Conservation (phyloP, 2,888 invertebrate species). For the Phyllotreta striolata region DNA sequence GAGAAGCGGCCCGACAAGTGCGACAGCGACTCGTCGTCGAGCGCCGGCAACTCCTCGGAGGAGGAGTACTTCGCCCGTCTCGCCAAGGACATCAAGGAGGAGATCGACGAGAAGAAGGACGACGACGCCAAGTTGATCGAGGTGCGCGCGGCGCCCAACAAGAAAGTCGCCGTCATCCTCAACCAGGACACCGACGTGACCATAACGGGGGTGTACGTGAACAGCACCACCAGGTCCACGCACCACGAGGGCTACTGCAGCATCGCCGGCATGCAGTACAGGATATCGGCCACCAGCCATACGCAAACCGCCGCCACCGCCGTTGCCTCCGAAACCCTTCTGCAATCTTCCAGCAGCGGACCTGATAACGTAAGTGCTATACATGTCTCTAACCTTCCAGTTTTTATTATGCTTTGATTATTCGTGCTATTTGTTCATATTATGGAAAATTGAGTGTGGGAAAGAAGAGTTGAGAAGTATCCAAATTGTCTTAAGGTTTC, state of each 20-base stretch:
- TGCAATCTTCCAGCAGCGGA: constrained; percentile 56
- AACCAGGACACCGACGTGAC: constrained; percentile 89
- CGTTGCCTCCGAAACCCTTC: constrained; percentile 70
- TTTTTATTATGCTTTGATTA: too few relatives aligned
- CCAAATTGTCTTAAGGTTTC: too few relatives aligned
- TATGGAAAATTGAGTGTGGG: too few relatives aligned
- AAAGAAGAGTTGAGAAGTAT: too few relatives aligned
- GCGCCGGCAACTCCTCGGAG: constrained; percentile 65
- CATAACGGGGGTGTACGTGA: constrained; percentile 85
- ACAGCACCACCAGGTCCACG: constrained; percentile 76
- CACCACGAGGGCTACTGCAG: constrained; percentile 85
- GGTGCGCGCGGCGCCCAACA: constrained; percentile 59
- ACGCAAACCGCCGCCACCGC: constrained; percentile 87
- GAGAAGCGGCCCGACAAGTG: constrained; percentile 69
- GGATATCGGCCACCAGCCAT: constrained; percentile 86
- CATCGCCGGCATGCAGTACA: constrained; percentile 85
- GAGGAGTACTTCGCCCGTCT: constrained; percentile 61
- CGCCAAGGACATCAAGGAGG: constrained; percentile 61
- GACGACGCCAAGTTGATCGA: constrained; percentile 60
- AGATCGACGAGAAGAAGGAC: constrained; percentile 64
- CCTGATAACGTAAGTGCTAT: constrained; percentile 58
- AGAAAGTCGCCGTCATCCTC: constrained; percentile 80
- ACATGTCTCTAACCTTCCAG: too few relatives aligned
- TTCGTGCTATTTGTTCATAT: too few relatives aligned
- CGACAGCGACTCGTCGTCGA: constrained; percentile 61